These are phyloP conservation scores for Albula glossodonta DNA, from an alignment of 2,113 vertebrate species.

Conservation along the genomic window DNA sequence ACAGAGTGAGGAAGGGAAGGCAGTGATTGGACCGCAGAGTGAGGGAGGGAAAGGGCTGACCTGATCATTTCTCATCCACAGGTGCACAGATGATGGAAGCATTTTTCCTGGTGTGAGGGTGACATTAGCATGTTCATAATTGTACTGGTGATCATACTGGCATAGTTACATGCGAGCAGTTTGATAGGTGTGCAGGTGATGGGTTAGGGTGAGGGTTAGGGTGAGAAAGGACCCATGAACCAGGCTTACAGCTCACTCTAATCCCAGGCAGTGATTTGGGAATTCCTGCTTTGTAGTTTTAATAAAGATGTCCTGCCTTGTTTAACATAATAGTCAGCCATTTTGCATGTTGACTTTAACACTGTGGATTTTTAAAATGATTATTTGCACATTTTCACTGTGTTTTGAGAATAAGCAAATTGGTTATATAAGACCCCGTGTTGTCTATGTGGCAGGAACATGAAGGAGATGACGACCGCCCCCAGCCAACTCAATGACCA, in stretches of 20 bases:
- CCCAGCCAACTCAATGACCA: slow-evolving; percentile 74
- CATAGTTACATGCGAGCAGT: too few relatives aligned
- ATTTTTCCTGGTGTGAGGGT: too few relatives aligned
- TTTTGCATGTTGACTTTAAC: background rate
- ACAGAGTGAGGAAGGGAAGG: too few relatives aligned
- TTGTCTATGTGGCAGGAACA: slow-evolving; percentile 42
- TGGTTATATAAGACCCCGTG: slow-evolving; percentile 55
- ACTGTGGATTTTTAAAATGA: background rate
- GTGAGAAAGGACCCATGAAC: too few relatives aligned
- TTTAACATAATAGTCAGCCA: slow-evolving; percentile 9
- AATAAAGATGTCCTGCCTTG: slow-evolving; percentile 7
- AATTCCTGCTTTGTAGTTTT: slow-evolving; percentile 27
- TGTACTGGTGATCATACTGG: too few relatives aligned
- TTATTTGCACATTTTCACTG: slow-evolving; percentile 70
- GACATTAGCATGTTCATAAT: too few relatives aligned
- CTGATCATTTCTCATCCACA: too few relatives aligned
- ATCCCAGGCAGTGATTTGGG: background rate
- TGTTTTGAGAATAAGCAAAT: slow-evolving; percentile 39
- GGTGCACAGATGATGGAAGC: too few relatives aligned
- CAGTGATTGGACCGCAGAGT: too few relatives aligned
- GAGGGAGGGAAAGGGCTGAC: too few relatives aligned
- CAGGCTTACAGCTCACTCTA: background rate
- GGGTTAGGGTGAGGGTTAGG: too few relatives aligned
- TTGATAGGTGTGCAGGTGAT: too few relatives aligned
- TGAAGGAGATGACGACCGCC: slow-evolving; percentile 61